phyloP scores from a whole-genome alignment of 1,140 invertebrate species.

The Pseudachorutes palmiensis region DNA sequence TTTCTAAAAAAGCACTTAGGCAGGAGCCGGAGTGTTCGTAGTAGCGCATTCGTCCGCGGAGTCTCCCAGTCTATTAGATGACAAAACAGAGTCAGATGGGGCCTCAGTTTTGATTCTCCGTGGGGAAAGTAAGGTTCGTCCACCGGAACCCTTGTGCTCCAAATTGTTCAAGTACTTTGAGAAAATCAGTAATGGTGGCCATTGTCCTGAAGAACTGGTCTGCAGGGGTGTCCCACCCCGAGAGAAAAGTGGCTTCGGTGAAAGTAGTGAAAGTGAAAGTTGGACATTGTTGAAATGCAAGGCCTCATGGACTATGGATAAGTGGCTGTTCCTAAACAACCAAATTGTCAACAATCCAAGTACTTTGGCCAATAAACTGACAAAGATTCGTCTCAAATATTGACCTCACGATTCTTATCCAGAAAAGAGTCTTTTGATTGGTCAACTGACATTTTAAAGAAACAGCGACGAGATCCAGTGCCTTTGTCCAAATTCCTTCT shows the following conservation, averaged over 20 bases:
- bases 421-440: too few species aligned
- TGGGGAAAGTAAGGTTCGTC: background rate
- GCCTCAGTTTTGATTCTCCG: conserved; percentile 4
- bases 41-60: conserved; percentile 7
- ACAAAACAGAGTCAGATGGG: conserved; percentile 9
- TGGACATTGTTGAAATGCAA: background rate
- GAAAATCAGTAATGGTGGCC: too few species aligned
- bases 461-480: too few species aligned
- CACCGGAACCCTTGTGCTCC: background rate
- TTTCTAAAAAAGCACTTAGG: conserved; percentile 14
- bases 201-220: too few species aligned
- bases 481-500: too few species aligned
- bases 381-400: background rate
- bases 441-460: too few species aligned
- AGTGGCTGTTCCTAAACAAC: background rate
- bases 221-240: too few species aligned
- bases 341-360: background rate
- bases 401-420: background rate
- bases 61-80: conserved; percentile 11
- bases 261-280: conserved; percentile 1
- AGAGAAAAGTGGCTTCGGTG: background rate
- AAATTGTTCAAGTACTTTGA: too few species aligned
- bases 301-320: conserved; percentile 11
- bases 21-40: background rate
- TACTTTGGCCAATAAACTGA: background rate